phyloP scores from a whole-genome alignment of 1,140 invertebrate genomes.

The Muscidifurax raptorellus region DNA sequence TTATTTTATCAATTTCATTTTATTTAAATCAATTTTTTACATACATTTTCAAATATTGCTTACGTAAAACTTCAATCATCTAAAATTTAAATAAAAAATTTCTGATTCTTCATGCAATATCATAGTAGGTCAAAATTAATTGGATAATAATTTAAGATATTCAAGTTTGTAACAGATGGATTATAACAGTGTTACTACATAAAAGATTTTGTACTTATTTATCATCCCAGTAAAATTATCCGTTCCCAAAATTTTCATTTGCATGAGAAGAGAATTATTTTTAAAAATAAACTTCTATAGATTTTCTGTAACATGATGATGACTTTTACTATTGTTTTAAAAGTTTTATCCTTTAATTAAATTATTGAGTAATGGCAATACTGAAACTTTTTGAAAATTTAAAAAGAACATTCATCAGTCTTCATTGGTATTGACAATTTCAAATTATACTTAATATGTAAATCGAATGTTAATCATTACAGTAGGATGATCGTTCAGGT shows the following conservation, averaged over 20 bases:
- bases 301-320: not conserved
- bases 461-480: not conserved
- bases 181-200: not conserved
- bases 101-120: not conserved
- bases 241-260: not conserved
- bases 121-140: not conserved
- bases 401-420: not conserved
- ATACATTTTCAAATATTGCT: not conserved
- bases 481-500: conserved; percentile 45
- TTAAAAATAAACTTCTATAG: not conserved
- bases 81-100: not conserved
- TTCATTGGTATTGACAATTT: conserved; percentile 18
- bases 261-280: no score
- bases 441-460: not conserved
- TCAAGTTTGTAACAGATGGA: not conserved
- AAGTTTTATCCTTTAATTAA: no score
- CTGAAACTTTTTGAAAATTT: not conserved
- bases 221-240: not conserved
- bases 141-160: not conserved
- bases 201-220: conserved; percentile 3
- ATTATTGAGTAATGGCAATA: not conserved
- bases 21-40: no score
- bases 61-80: not conserved
- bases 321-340: no score
- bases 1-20: not conserved